A percentile compares a stretch with the other conserved stretches of the same genome.
These are phyloP conservation scores for Odobenus rosmarus DNA, from an alignment of 2,113 vertebrate species.

Conservation along the genomic window DNA sequence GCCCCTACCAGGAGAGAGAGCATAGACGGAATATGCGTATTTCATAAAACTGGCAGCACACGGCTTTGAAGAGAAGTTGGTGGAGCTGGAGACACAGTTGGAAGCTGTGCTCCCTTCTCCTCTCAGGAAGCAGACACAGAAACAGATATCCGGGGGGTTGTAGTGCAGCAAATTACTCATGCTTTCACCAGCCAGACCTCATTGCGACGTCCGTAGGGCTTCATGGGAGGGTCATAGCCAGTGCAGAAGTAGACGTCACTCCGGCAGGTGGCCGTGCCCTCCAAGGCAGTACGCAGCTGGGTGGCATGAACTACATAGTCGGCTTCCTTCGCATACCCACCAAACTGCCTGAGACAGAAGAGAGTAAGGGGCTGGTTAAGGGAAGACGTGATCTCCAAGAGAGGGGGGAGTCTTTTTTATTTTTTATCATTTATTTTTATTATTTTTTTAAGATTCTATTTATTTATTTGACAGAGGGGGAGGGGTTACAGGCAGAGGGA, in stretches of 20 bases:
- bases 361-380: background rate
- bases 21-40: background rate
- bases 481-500: no score
- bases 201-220: constrained; percentile 93
- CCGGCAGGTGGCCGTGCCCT: constrained; percentile 88
- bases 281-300: constrained; percentile 89
- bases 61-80: background rate
- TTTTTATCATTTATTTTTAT: no score
- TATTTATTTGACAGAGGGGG: no score
- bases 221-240: constrained; percentile 93
- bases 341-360: constrained; percentile 89
- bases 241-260: constrained; percentile 93
- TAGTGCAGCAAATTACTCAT: constrained; percentile 14
- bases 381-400: background rate
- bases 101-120: background rate
- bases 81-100: background rate
- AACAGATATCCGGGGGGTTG: background rate
- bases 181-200: constrained; percentile 95
- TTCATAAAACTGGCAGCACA: background rate
- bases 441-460: no score
- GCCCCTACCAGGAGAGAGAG: background rate
- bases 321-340: constrained; percentile 92
- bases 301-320: constrained; percentile 90
- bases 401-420: background rate
- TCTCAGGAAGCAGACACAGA: background rate